Evolutionary conservation across 2,888 invertebrate genomes (phyloP).

Genomic region (Eucera pruinosa): DNA sequence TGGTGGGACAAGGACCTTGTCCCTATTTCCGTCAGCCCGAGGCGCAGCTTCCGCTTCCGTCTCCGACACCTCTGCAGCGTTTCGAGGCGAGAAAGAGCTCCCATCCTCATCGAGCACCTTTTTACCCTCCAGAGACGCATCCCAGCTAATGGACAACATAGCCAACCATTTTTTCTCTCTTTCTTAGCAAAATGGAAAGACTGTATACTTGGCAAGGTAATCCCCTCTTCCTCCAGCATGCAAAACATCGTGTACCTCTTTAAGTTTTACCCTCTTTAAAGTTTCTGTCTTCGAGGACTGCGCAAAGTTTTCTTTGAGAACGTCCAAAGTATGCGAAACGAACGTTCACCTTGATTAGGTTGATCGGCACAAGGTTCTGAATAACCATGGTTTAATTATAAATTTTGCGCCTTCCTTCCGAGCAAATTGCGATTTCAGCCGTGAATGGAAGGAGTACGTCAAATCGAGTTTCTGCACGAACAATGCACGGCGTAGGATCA

Average conservation of each 20-base stretch:
- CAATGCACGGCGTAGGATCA: background rate
- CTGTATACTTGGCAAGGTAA: background rate
- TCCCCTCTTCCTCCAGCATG: constrained; percentile 14
- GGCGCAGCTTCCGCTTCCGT: constrained; percentile 67
- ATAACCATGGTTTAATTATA: background rate
- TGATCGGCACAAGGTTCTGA: background rate
- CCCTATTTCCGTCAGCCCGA: constrained; percentile 68
- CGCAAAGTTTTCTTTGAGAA: background rate
- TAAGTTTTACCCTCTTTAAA: constrained; percentile 31
- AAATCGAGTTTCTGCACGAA: too few species aligned
- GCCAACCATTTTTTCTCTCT: constrained; percentile 37
- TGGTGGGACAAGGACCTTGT: constrained; percentile 60
- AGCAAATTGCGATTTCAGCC: background rate
- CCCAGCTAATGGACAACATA: constrained; percentile 74
- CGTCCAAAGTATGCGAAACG: too few species aligned
- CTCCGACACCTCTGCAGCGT: constrained; percentile 57
- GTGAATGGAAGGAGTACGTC: background rate
- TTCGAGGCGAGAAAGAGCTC: constrained; percentile 57
- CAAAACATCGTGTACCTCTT: constrained; percentile 31
- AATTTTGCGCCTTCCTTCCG: background rate
- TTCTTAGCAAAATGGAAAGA: constrained; percentile 20
- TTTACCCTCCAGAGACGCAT: constrained; percentile 68
- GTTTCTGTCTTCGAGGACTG: constrained; percentile 9
- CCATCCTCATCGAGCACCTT: constrained; percentile 66
- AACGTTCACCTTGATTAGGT: background rate